Evolutionary conservation across 2,797 vertebrate species (phyloP), one percentile per base, ranked within the genome.

Genomic region (Tenualosa ilisha): DNA sequence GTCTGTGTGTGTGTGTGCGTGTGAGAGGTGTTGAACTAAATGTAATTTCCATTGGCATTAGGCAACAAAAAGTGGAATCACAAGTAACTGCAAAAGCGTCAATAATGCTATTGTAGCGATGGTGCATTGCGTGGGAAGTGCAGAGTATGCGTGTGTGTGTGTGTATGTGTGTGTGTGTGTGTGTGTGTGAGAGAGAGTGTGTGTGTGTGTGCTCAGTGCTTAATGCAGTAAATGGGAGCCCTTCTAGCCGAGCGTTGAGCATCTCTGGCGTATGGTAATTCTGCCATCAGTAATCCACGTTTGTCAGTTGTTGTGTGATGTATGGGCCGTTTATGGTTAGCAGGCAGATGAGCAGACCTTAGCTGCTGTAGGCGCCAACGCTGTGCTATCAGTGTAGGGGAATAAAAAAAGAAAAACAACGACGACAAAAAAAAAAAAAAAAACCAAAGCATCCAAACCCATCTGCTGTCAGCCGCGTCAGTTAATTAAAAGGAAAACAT

Each of bases 381-480:
- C 49, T 37, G 63, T 72, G 50, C 82, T 86, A 89, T 87, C 81
- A 37, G 46, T 49, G 46, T 49, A 8, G 3, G 24, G 65, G 31
- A 15, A 17, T 0, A 40, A 11, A 31, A 26, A 31, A 65, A 26
- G 24, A 65, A 65, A 37, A 68, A 17, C 50, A 12, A 51, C 50
- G 2, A 63, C 22, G 6, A 17, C 0, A 40, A 11, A 31, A 37
- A 40, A 75, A 37, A 37, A 37, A 15, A 13, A 72, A 31, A 40
- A 72, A 72, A 13, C 5, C 26, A 26, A 15, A 89, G 84, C 85
- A 86, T 86, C 87, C 81, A 59, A 51, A 79, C 88, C 90, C 87
- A 89, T 91, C 90, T 89, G 89, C 59, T 84, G 83, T 86, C 83
- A 85, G 86, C 68, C 84, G 85, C 88, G 87, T 85, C 86, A 83